Conservation (phyloP, 2,797 vertebrate genomes). For the Adrianichthys oophorus region DNA sequence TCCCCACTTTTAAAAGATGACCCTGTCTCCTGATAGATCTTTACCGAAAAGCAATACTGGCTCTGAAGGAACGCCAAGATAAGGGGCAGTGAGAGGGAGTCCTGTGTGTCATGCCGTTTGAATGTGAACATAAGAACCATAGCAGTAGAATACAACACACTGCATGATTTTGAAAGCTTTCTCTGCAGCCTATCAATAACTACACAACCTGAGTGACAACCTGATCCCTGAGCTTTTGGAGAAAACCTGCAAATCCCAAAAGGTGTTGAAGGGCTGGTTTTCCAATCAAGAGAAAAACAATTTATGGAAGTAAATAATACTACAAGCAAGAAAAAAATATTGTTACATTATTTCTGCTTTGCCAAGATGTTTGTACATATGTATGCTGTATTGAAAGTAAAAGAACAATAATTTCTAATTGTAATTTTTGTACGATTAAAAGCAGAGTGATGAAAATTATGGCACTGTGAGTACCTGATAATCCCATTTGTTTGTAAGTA, state of each 20-base stretch:
- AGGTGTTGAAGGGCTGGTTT: slow-evolving; percentile 50
- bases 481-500: slow-evolving; percentile 13
- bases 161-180: slow-evolving; percentile 7
- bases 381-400: slow-evolving; percentile 19
- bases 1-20: slow-evolving; percentile 25
- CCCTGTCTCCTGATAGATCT: slow-evolving; percentile 78
- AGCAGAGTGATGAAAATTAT: neutral
- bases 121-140: slow-evolving; percentile 25
- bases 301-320: neutral
- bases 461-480: slow-evolving; percentile 2
- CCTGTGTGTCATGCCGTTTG: slow-evolving; percentile 13
- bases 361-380: slow-evolving; percentile 42
- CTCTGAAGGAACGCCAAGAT: slow-evolving; percentile 82
- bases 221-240: slow-evolving; percentile 44
- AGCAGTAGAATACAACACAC: slow-evolving; percentile 1
- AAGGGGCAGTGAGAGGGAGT: slow-evolving; percentile 54
- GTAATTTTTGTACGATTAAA: slow-evolving; percentile 12
- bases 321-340: neutral
- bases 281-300: neutral
- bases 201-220: slow-evolving; percentile 1
- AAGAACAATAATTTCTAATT: slow-evolving; percentile 26
- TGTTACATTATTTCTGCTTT: slow-evolving; percentile 7
- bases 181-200: slow-evolving; percentile 11
- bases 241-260: slow-evolving; percentile 12
- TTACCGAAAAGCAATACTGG: slow-evolving; percentile 84